Base-by-base conservation (phyloP, 2,113 vertebrate genomes). In the Rhinolophus ferrumequinum region DNA sequence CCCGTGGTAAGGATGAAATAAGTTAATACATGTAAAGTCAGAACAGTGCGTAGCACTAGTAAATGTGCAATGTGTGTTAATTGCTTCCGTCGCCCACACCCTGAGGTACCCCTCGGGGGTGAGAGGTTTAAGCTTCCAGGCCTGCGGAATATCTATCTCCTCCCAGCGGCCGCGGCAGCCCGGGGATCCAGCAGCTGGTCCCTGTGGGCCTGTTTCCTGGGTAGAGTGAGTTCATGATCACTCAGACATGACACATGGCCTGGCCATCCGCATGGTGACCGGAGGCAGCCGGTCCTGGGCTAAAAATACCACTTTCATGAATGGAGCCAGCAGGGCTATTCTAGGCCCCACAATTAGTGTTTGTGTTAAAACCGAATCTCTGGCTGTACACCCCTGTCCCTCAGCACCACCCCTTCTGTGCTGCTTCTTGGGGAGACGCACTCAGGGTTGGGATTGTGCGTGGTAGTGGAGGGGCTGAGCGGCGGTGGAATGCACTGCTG, bases 291-390 rank as follows among this genome's bases (percentile, higher is more conserved):
- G 18, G 62, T 58, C 52, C 64, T 8, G 62, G 47, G 86, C 96
- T 98, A 97, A 97, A 97, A 97, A 96, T 96, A 97, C 12, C 30
- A 8, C 41, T 88, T 88, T 94, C 73, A 89, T 97, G 96, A 97
- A 96, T 96, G 97, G 97, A 94, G 79, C 89, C 89, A 94, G 91
- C 67, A 96, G 84, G 52, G 47, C 82, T 19, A 0, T 47, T 18
- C 24, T 5, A 50, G 85, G 62, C 66, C 67, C 93, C 73, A 64
- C 94, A 94, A 92, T 97, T 82, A 88, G 91, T 41, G 26, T 35
- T 73, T 90, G 44, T 79, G 52, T 69, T 89, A 90, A 92, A 88
- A 93, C 47, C 33, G 0, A 62, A 38, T n/a, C 84, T 58, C 62
- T 28, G 56, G 19, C 56, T 83, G 81, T 41, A 58, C n/a, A 41